Evolutionary conservation across 2,113 vertebrate genomes (phyloP), one percentile per base, ranked within the genome.

Genomic region (Salvelinus namaycush): DNA sequence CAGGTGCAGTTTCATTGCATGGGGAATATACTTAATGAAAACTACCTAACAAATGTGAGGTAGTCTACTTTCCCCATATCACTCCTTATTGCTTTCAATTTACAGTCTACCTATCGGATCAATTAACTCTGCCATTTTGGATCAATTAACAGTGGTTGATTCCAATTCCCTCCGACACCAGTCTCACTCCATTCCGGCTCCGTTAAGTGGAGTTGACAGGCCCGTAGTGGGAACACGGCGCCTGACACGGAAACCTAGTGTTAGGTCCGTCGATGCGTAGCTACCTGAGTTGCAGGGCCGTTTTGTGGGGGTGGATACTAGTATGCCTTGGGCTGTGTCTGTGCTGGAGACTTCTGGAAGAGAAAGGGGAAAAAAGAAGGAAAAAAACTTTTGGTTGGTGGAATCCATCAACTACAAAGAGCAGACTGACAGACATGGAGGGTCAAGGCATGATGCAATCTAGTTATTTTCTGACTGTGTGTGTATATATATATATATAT

Each of bases 241-340:
- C 65, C 27, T 22, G 57, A 79, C 49, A 75, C 14, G 34, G 59
- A 57, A 18, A 77, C 31, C 18, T 8, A 22, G 20, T 62, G 59
- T 22, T 22, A 22, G 7, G 18, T 51, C 6, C 20, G 31, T 39
- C 16, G 22, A 67, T 1, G 26, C 18, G 62, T n/a, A 22, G 54
- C 5, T 96, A 96, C 95, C 95, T 93, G 95, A 90, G 87, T 94
- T 92, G 1, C 93, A 96, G 91, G 95, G 93, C 92, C 95, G 95
- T 95, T 96, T 96, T 92, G 94, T 94, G 91, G 95, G 93, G 86
- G 95, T 94, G 83, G 93, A 92, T 44, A 11, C 39, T 92, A 96
- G 91, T 0, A 95, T 95, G 89, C 93, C 93, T 84, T 95, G 95
- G 93, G 95, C 93, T 92, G 94, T 94, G 90, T 94, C 91, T 95